Base-by-base conservation (phyloP, 1,140 invertebrate species). In the Idris sp. region DNA sequence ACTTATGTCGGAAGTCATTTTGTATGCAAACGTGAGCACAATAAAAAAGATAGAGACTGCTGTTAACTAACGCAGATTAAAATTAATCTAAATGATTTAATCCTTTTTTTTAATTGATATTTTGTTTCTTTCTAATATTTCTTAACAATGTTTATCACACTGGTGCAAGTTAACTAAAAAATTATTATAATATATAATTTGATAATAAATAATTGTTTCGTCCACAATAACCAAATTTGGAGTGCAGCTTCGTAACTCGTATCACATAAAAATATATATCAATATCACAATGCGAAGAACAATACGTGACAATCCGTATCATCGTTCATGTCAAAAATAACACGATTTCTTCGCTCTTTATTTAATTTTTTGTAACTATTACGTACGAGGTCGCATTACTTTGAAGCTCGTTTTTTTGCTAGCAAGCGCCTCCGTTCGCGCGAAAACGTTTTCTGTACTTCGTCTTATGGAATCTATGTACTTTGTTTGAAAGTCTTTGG, bases 391-490 rank as follows among this genome's bases (percentile, higher is more conserved):
- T 59, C 83, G 84, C 84, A 88, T 86, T 14, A 88, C 84, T 82
- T 88, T 88, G 41, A 88, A 88, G 64, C 86, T 87, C 43, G 83
- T 82, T 54, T 83, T 86, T 69, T 87, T 88, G 69, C 80, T 88
- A 14, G 86, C 82, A 49, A 88, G 83, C 43, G 87, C 87, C 76
- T 88, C 86, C 1, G 87, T 88, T 19, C 86, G 81, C 54, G 86
- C 86, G 54, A 81, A 88, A 19, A 88, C 86, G 62, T 84, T 85
- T 54, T 88, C 86, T 9, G 86, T 88, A 59, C 86, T 87, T 38
- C 79, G 75, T 77, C 79, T 83, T 38, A 87, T 86, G 6, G 84
- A 86, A 74, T 87, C 83, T 53, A 87, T 85, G 46, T 86, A 87
- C 43, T 87, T 82, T 18, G 83, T 72, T 78, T 80, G 81, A 76